Percentiles rank a stretch among this genome's conserved stretches.
phyloP scores from a whole-genome alignment of 2,113 vertebrate species.

The Thomomys bottae region DNA sequence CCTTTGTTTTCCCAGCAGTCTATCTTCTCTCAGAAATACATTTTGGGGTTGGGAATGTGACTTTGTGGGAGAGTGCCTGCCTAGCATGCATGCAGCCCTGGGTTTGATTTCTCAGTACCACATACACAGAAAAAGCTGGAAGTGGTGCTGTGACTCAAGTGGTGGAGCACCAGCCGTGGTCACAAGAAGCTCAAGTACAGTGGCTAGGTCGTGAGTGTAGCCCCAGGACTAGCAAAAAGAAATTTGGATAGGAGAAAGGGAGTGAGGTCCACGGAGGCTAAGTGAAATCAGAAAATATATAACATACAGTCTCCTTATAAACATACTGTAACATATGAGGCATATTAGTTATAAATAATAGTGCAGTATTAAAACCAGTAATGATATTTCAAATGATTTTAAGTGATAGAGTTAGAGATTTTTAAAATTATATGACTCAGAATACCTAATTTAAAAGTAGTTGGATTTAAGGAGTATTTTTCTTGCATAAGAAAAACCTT shows the following conservation, averaged over 20 bases:
- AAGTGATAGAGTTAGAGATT: not conserved
- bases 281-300: not conserved
- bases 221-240: too few species aligned
- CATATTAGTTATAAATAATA: not conserved
- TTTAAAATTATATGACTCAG: not conserved
- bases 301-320: not conserved
- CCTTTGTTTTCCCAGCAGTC: not conserved
- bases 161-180: too few species aligned
- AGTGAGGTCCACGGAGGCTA: not conserved
- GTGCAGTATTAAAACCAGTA: not conserved
- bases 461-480: not conserved
- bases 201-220: too few species aligned
- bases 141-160: too few species aligned
- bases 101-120: too few species aligned
- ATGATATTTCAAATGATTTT: constrained; percentile 6
- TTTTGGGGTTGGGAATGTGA: too few species aligned
- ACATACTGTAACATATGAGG: not conserved
- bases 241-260: not conserved
- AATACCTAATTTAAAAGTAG: not conserved
- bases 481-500: not conserved
- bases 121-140: too few species aligned
- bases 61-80: too few species aligned
- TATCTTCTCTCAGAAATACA: not conserved
- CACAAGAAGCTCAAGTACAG: too few species aligned
- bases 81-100: too few species aligned